Percentiles rank a stretch among this genome's conserved stretches.
phyloP scores from a whole-genome alignment of 2,113 vertebrate species.

The Aix galericulata region DNA sequence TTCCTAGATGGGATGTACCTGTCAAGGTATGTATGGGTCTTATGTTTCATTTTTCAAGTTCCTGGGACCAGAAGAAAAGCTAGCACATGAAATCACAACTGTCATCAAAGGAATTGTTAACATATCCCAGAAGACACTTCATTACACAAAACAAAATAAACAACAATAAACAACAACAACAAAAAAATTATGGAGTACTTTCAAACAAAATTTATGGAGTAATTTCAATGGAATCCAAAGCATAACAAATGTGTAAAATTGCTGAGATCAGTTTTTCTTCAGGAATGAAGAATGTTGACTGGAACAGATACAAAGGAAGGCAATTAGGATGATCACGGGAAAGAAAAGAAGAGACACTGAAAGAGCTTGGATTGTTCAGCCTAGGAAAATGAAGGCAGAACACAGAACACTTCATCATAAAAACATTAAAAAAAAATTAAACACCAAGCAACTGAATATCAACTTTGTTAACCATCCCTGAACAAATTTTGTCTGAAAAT shows the following conservation, averaged over 20 bases:
- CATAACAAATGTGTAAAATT: not conserved
- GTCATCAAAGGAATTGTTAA: not conserved
- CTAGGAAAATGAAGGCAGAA: not conserved
- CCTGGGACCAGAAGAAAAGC: not conserved
- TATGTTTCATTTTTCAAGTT: not conserved
- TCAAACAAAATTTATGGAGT: not conserved
- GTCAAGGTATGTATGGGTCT: not conserved
- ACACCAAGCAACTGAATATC: not conserved
- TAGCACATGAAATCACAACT: not conserved
- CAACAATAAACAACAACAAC: not conserved
- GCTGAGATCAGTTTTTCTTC: not conserved
- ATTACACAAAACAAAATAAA: not conserved
- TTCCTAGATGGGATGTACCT: not conserved
- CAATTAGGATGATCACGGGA: not conserved
- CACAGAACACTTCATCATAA: not conserved
- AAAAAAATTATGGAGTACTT: not conserved
- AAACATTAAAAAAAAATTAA: not conserved
- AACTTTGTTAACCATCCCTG: not conserved
- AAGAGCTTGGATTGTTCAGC: not conserved
- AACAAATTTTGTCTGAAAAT: not conserved
- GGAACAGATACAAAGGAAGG: not conserved
- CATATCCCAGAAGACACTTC: not conserved
- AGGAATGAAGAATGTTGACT: not conserved
- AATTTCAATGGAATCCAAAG: not conserved
- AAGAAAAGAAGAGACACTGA: not conserved